Conservation (phyloP, 2,797 vertebrate genomes). For the Apogon hyalosoma region DNA sequence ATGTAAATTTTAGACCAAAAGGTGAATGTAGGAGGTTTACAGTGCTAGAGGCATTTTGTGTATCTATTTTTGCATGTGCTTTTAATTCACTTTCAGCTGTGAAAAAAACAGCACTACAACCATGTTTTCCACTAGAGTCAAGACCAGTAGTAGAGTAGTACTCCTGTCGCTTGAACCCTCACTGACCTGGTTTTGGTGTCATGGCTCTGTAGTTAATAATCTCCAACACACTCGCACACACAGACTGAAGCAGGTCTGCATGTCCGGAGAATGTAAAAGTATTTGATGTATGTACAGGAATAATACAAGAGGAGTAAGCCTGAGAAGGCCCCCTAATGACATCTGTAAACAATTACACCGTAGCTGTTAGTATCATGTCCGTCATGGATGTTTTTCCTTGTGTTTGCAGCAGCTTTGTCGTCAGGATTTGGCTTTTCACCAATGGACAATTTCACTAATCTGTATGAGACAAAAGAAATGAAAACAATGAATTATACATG, state of each 20-base stretch:
- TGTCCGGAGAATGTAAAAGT: constrained; percentile 59
- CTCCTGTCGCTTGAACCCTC: constrained; percentile 53
- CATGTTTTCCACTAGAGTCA: constrained; percentile 25
- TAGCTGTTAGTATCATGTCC: constrained; percentile 11
- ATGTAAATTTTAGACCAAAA: constrained; percentile 23
- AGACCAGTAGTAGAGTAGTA: constrained; percentile 20
- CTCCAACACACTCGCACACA: constrained; percentile 46
- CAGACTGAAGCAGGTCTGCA: constrained; percentile 33
- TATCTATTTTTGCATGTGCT: constrained; percentile 53
- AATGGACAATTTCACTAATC: constrained; percentile 53
- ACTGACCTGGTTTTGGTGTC: constrained; percentile 52
- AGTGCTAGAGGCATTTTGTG: constrained; percentile 21
- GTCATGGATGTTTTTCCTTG: constrained; percentile 6
- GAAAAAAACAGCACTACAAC: constrained; percentile 58
- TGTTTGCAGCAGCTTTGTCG: constrained; percentile 8
- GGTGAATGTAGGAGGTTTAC: constrained; percentile 19
- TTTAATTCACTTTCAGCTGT: constrained; percentile 48
- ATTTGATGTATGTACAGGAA: constrained; percentile 44
- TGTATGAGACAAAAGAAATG: constrained; percentile 24
- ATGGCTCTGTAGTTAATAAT: constrained; percentile 65
- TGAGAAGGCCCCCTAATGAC: constrained; percentile 7
- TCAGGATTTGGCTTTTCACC: neutral
- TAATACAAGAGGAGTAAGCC: constrained; percentile 16
- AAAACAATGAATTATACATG: constrained; percentile 9
- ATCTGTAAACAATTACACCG: constrained; percentile 41